phyloP scores from a whole-genome alignment of 2,113 vertebrate species.

The Cyprinodon tularosa region DNA sequence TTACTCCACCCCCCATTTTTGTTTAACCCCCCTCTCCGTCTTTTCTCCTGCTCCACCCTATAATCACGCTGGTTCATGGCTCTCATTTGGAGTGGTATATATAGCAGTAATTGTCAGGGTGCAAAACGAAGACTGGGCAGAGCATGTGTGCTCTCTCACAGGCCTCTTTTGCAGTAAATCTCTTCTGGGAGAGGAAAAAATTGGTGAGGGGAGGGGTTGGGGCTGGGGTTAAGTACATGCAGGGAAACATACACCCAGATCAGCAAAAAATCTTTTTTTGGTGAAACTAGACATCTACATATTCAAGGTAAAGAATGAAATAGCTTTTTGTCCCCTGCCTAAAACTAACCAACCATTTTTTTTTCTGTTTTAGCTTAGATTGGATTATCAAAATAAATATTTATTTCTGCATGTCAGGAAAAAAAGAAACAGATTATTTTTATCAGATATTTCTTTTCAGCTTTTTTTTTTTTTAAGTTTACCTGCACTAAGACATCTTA shows the following conservation, averaged over 20 bases:
- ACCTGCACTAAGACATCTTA: background rate
- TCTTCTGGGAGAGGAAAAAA: slow-evolving; percentile 44
- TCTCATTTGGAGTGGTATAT: slow-evolving; percentile 84
- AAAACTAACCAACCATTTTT: background rate
- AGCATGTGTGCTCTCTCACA: slow-evolving; percentile 73
- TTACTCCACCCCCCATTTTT: slow-evolving; percentile 43
- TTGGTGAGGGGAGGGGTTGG: slow-evolving; percentile 3
- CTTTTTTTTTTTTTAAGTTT: background rate
- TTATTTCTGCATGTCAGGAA: background rate
- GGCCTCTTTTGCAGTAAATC: slow-evolving; percentile 73
- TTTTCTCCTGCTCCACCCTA: slow-evolving; percentile 76
- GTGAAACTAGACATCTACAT: background rate
- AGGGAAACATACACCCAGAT: slow-evolving; percentile 22
- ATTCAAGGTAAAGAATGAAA: background rate
- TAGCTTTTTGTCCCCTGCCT: background rate
- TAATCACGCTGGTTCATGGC: slow-evolving; percentile 80
- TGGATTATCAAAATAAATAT: background rate
- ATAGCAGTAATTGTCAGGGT: slow-evolving; percentile 83
- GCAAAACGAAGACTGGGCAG: slow-evolving; percentile 73
- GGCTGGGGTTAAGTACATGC: slow-evolving; percentile 25
- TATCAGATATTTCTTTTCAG: background rate
- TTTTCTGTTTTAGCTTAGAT: background rate
- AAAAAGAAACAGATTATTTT: background rate
- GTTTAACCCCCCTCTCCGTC: slow-evolving; percentile 34
- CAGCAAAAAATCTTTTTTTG: slow-evolving; percentile 13